Percentiles rank a stretch among this genome's conserved stretches.
Evolutionary conservation across 1,140 invertebrate species (phyloP).

Genomic region (Zaprionus gabonicus): DNA sequence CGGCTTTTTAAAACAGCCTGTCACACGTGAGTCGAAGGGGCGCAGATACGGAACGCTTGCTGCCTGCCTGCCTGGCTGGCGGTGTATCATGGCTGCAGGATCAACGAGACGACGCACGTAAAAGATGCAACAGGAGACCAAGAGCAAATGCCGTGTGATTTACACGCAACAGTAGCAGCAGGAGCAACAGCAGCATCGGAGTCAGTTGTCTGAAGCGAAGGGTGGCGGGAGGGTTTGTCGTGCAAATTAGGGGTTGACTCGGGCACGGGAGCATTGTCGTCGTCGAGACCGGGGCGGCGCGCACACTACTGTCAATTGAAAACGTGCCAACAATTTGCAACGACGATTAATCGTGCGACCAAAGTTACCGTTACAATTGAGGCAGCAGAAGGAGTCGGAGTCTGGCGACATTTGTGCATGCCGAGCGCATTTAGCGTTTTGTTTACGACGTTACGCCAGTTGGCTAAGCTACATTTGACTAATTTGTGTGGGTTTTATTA

Average conservation of each 20-base stretch:
- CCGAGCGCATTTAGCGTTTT: conserved; percentile 67
- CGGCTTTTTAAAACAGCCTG: conserved; percentile 74
- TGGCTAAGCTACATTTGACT: conserved; percentile 57
- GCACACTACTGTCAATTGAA: conserved; percentile 81
- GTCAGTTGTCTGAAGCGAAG: background rate
- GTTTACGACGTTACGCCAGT: conserved; percentile 69
- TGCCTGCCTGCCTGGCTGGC: background rate
- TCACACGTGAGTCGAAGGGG: conserved; percentile 58
- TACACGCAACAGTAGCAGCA: conserved; percentile 63
- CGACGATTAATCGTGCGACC: conserved; percentile 83
- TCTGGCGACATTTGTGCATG: conserved; percentile 57
- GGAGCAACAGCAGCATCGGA: conserved; percentile 5
- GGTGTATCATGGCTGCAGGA: conserved; percentile 48
- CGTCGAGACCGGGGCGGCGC: conserved; percentile 12
- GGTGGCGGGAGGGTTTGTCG: conserved; percentile 31
- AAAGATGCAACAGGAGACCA: conserved; percentile 78
- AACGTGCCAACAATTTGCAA: conserved; percentile 84
- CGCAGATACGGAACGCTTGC: conserved; percentile 1
- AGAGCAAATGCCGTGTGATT: conserved; percentile 78
- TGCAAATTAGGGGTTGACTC: conserved; percentile 78
- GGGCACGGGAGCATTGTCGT: conserved; percentile 27
- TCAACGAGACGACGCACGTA: conserved; percentile 64
- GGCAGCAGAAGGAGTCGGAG: background rate
- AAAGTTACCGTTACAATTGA: conserved; percentile 35
- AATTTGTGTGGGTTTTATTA: conserved; percentile 74